phyloP scores from a whole-genome alignment of 2,797 vertebrate species.

The Mus caroli region DNA sequence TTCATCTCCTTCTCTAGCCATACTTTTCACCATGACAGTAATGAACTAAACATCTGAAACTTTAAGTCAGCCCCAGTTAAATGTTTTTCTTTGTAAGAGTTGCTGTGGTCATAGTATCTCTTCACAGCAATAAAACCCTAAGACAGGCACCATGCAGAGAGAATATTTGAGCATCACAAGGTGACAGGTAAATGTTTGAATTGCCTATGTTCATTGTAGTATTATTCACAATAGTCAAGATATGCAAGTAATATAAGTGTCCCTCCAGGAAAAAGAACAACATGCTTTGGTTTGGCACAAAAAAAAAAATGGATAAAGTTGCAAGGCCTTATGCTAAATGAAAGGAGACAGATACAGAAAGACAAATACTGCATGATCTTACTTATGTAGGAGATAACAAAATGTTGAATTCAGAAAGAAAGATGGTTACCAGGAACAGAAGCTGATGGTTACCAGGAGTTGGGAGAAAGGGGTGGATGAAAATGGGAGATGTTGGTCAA shows the following conservation, averaged over 20 bases:
- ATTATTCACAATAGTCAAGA: background rate
- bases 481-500: background rate
- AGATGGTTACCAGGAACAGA: background rate
- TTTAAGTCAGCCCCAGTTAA: background rate
- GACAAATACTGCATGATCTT: background rate
- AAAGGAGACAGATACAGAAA: background rate
- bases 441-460: background rate
- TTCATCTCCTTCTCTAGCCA: background rate
- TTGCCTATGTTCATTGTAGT: background rate
- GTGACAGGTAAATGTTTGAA: constrained; percentile 24
- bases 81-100: background rate
- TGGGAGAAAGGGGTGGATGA: background rate
- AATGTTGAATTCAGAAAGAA: background rate
- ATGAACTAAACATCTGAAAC: background rate
- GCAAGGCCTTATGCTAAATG: background rate
- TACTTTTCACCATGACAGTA: background rate
- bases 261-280: background rate
- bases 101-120: background rate
- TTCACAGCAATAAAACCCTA: background rate
- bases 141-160: background rate
- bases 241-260: background rate
- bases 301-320: background rate
- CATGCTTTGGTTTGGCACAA: background rate
- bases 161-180: background rate
- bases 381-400: background rate